phyloP scores from a whole-genome alignment of 2,888 invertebrate species.

The Perizoma affinitatum region DNA sequence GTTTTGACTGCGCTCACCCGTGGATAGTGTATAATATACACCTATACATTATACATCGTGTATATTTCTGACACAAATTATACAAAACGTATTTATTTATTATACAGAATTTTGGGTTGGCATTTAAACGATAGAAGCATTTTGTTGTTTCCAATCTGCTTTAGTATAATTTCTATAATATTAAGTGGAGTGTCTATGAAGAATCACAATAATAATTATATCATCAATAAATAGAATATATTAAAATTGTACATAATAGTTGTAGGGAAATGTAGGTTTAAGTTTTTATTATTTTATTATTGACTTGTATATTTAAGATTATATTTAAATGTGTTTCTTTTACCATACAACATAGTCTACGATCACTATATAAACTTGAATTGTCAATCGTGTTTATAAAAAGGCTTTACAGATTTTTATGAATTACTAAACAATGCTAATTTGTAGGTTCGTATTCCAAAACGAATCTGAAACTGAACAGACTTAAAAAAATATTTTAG shows the following conservation, averaged over 20 bases:
- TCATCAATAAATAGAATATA: slow-evolving; percentile 53
- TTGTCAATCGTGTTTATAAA: no score
- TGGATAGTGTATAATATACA: no score
- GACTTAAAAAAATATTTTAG: no score
- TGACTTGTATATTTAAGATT: slow-evolving; percentile 73
- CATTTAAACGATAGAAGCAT: slow-evolving; percentile 20
- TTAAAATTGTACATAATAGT: slow-evolving; percentile 72
- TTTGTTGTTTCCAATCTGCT: slow-evolving; percentile 21
- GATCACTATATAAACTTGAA: slow-evolving; percentile 23
- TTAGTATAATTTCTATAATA: slow-evolving; percentile 26
- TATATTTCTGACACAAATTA: neutral
- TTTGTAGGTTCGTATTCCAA: no score
- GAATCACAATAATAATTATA: slow-evolving; percentile 55
- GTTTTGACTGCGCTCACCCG: neutral
- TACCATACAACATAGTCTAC: slow-evolving; percentile 56
- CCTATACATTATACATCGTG: neutral
- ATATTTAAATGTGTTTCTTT: slow-evolving; percentile 76
- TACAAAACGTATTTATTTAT: slow-evolving; percentile 4
- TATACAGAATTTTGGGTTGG: slow-evolving; percentile 6
- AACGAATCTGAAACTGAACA: no score
- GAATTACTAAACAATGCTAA: no score
- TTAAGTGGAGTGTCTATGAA: slow-evolving; percentile 34
- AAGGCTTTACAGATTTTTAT: no score
- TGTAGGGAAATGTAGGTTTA: slow-evolving; percentile 53
- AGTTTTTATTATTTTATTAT: slow-evolving; percentile 64